Percentiles rank a stretch among this genome's conserved stretches.
Evolutionary conservation across 2,113 vertebrate species (phyloP).

Genomic region (Rhinoderma darwinii): DNA sequence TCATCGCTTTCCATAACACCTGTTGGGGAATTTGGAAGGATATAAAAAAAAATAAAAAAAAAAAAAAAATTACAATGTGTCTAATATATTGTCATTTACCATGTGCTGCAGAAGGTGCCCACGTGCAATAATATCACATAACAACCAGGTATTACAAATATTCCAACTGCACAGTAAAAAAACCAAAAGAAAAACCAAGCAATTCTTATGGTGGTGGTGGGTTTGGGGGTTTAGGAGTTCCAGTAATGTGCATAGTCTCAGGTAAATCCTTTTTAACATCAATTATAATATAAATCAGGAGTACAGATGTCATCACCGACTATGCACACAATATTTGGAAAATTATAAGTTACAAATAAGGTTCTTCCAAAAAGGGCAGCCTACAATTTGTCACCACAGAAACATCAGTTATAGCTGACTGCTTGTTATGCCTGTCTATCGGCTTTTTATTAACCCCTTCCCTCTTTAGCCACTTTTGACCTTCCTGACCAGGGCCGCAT

Average conservation of each 20-base stretch:
- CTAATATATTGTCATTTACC: not conserved
- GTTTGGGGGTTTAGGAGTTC: no score
- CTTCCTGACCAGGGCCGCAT: no score
- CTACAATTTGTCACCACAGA: not conserved
- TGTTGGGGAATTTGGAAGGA: not conserved
- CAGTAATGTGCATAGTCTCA: slow-evolving; percentile 1
- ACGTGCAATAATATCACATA: not conserved
- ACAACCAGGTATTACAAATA: not conserved
- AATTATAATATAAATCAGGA: not conserved
- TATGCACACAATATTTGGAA: not conserved
- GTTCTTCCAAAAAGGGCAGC: not conserved
- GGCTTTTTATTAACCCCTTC: no score
- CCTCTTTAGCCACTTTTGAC: no score
- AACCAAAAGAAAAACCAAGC: no score
- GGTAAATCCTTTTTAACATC: slow-evolving; percentile 47
- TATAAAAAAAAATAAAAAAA: not conserved
- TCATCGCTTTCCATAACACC: not conserved
- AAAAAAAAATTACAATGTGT: not conserved
- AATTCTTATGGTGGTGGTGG: no score
- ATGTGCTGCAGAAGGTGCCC: not conserved
- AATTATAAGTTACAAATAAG: no score
- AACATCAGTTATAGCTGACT: not conserved
- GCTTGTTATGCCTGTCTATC: not conserved
- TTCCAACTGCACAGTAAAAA: not conserved
- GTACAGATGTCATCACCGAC: slow-evolving; percentile 26